Conservation (phyloP, 2,113 vertebrate genomes). For the Pedetes capensis region DNA sequence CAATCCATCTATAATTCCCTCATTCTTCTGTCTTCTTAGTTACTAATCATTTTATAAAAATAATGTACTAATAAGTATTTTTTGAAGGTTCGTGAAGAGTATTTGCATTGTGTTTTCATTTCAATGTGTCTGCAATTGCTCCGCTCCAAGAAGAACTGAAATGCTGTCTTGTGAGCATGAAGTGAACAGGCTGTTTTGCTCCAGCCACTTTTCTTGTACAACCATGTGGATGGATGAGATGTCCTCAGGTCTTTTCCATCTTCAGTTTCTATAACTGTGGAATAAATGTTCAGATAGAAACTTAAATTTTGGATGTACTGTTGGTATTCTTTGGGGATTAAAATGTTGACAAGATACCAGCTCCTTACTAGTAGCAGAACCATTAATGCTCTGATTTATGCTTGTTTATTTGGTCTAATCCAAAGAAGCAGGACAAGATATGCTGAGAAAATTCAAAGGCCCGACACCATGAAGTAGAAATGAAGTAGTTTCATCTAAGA, state of each 20-base stretch:
- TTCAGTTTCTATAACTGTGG: constrained; percentile 77
- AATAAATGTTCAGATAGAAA: constrained; percentile 80
- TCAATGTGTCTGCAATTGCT: constrained; percentile 62
- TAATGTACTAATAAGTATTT: constrained; percentile 59
- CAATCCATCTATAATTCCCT: not conserved
- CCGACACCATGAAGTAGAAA: not conserved
- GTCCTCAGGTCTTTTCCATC: constrained; percentile 75
- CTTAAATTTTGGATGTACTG: not conserved
- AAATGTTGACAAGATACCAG: not conserved
- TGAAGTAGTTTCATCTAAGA: not conserved
- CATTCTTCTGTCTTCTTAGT: not conserved
- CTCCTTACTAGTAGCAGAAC: not conserved
- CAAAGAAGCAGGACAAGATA: not conserved
- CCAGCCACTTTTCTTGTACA: constrained; percentile 74
- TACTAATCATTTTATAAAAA: constrained; percentile 60
- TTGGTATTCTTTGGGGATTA: constrained; percentile 46
- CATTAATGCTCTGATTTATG: not conserved
- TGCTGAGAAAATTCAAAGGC: not conserved
- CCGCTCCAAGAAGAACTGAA: constrained; percentile 62
- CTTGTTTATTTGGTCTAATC: not conserved
- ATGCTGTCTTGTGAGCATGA: constrained; percentile 76
- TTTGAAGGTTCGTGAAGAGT: constrained; percentile 70
- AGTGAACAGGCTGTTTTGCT: constrained; percentile 65
- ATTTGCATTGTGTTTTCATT: constrained; percentile 68
- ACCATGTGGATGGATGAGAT: constrained; percentile 55